A percentile compares a stretch with the other conserved stretches of the same genome.
Evolutionary conservation across 2,797 vertebrate genomes (phyloP).

Genomic region (Helostoma temminkii): DNA sequence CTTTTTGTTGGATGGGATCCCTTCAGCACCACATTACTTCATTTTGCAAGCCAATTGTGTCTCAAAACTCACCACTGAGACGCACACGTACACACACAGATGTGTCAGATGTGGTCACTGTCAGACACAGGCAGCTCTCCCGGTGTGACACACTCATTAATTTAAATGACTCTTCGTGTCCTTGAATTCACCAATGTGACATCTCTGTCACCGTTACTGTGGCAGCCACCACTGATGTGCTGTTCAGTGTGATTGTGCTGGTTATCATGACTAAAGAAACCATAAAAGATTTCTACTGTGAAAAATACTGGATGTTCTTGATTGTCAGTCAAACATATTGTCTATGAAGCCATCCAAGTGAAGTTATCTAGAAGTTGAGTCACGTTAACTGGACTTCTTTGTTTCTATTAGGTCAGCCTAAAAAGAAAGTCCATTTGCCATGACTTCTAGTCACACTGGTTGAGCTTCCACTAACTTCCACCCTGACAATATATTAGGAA

Average conservation of each 20-base stretch:
- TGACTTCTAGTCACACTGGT: no score
- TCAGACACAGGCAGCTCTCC: conserved; percentile 45
- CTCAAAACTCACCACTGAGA: not conserved
- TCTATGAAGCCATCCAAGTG: no score
- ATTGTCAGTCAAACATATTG: no score
- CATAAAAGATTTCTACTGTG: no score
- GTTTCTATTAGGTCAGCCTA: no score
- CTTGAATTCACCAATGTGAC: conserved; percentile 6
- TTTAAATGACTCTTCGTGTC: conserved; percentile 41
- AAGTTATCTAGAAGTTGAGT: no score
- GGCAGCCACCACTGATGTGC: not conserved
- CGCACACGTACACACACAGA: not conserved
- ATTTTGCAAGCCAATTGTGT: conserved; percentile 15
- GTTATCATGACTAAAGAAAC: not conserved
- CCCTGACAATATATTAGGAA: no score
- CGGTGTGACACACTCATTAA: conserved; percentile 55
- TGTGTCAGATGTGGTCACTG: conserved; percentile 53
- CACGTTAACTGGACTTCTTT: no score
- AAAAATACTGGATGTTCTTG: no score
- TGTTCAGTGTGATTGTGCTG: not conserved
- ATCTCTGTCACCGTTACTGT: not conserved
- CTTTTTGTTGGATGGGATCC: conserved; percentile 45
- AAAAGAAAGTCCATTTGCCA: no score
- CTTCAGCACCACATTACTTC: conserved; percentile 6
- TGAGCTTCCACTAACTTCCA: no score